Base-by-base conservation (phyloP, 2,888 invertebrate genomes). In the Caradrina kadenii region DNA sequence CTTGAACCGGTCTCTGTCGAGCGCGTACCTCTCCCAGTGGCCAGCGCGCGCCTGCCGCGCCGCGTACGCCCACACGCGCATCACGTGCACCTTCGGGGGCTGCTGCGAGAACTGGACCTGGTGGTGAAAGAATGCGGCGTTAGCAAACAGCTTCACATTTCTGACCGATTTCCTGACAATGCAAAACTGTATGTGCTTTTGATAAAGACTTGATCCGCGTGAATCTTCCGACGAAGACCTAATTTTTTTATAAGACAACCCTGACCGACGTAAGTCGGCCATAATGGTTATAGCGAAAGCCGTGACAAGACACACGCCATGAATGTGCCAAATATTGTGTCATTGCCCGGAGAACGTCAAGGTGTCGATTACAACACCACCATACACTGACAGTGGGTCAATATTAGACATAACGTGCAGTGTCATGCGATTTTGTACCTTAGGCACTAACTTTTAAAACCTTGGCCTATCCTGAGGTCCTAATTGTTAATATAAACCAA, bases 1-100 rank as follows among this genome's bases (percentile, higher is more conserved):
- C 79, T 92, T 93, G 78, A 96, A 96, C 26, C 96, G 85, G 17
- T 94, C 95, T 7, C 96, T 86, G 80, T 97, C 97, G 0, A 96
- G 87, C 0, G 96, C 96, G 79, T 92, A 91, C 71, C 94, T 89
- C 87, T 97, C 96, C 97, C 97, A 97, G 68, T 96, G 94, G 0
- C 97, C 96, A 39, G 95, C 94, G 10, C 97, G 91, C 13, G 97
- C 97, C 59, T 96, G 96, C 7, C 96, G 90, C 73, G 97, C 96
- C 1, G 97, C 97, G 86, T 92, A 96, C 62, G 96, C 90, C 97
- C 97, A 97, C 2, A 96, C 95, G 7, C 96, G 88, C 96, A 97
- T 96, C 62, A 96, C 94, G 86, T 96, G 96, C 54, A 97, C 96
- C 72, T 94, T 92, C 0, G 96, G 96, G 1, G 96, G 94, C 13